Evolutionary conservation across 2,797 vertebrate genomes (phyloP).

Genomic region (Schizopygopsis malacanthus): DNA sequence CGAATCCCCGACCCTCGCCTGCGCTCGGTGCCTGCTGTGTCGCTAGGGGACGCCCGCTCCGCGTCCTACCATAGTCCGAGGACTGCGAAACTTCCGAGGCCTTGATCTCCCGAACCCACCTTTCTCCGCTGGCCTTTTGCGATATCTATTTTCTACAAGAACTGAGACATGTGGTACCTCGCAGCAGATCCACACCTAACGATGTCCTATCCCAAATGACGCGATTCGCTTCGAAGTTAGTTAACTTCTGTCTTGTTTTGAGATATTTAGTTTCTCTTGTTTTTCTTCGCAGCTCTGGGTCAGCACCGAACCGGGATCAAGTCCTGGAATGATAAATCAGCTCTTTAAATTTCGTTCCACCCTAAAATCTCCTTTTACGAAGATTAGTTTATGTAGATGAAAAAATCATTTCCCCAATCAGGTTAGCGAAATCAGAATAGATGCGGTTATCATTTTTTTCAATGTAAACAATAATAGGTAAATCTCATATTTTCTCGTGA

Average conservation of each 20-base stretch:
- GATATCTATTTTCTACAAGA: constrained; percentile 66
- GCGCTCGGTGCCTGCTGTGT: constrained; percentile 40
- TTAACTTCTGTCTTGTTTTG: constrained; percentile 48
- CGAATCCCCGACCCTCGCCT: constrained; percentile 77
- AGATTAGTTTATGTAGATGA: constrained; percentile 60
- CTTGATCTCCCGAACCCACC: constrained; percentile 71
- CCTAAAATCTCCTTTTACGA: constrained; percentile 59
- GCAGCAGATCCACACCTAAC: constrained; percentile 65
- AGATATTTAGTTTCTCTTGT: constrained; percentile 19
- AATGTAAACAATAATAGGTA: constrained; percentile 94
- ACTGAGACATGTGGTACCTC: constrained; percentile 65
- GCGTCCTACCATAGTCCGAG: constrained; percentile 48
- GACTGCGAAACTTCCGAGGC: constrained; percentile 74
- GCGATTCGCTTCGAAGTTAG: constrained; percentile 59
- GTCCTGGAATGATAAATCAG: constrained; percentile 40
- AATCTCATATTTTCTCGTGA: constrained; percentile 94
- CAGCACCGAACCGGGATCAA: constrained; percentile 55
- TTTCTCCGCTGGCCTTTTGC: constrained; percentile 67
- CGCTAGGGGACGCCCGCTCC: constrained; percentile 49
- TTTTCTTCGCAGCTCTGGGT: constrained; percentile 42
- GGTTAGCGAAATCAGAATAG: constrained; percentile 84
- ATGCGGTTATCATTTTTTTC: constrained; percentile 78
- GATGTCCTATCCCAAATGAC: background rate
- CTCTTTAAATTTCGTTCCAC: constrained; percentile 52
- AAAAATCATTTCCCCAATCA: constrained; percentile 62